These are phyloP conservation scores for Aptenodytes patagonicus DNA, from an alignment of 2,113 vertebrate genomes.

Conservation along the genomic window DNA sequence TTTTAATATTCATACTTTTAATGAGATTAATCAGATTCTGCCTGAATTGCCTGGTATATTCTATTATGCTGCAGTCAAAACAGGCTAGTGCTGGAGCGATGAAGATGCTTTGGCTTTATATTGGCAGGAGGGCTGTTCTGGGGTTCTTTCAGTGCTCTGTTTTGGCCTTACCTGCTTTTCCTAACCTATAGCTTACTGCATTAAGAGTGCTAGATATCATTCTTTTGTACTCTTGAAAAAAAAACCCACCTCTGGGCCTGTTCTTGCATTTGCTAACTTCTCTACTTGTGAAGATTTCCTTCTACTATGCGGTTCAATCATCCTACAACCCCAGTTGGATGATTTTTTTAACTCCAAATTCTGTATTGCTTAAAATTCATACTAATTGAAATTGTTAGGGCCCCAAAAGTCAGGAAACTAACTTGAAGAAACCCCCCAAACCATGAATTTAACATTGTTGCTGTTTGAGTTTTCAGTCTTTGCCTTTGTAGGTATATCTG, in stretches of 20 bases:
- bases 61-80: neutral
- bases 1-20: neutral
- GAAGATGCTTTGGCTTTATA: neutral
- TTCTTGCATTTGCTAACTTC: neutral
- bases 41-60: neutral
- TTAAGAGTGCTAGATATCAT: neutral
- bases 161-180: neutral
- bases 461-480: neutral
- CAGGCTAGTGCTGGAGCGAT: neutral
- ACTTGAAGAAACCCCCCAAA: neutral
- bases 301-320: neutral
- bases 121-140: neutral
- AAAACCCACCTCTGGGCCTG: neutral
- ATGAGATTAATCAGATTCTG: neutral
- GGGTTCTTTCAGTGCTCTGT: neutral
- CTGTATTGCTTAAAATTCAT: neutral
- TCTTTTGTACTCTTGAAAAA: neutral
- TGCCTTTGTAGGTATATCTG: neutral
- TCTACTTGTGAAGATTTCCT: neutral
- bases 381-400: neutral
- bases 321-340: neutral
- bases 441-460: neutral
- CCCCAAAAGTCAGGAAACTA: neutral
- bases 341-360: neutral
- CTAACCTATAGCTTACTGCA: neutral